Evolutionary conservation across 1,140 invertebrate genomes (phyloP).

Genomic region (Cotesia typhae): DNA sequence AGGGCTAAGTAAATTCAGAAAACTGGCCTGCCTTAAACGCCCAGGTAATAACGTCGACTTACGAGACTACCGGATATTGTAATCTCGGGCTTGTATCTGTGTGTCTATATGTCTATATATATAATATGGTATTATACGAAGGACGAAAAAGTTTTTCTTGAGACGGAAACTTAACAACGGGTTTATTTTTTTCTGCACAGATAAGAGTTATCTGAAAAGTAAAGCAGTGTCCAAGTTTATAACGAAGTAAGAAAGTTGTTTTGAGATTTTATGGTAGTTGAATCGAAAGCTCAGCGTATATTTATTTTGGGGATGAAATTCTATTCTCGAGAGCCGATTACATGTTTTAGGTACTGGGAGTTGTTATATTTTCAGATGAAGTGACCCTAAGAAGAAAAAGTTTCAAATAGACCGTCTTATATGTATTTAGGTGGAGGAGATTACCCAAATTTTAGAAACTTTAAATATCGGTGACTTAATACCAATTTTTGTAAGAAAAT

Average conservation of each 20-base stretch:
- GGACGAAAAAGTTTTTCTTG: slow-evolving; percentile 13
- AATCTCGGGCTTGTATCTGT: background rate
- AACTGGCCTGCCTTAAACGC: too few relatives aligned
- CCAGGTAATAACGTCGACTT: slow-evolving; percentile 35
- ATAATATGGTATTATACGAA: background rate
- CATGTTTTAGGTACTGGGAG: too few relatives aligned
- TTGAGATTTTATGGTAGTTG: background rate
- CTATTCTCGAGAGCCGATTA: too few relatives aligned
- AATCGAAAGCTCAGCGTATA: background rate
- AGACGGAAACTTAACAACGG: slow-evolving; percentile 11
- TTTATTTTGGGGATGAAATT: background rate
- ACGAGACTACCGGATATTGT: slow-evolving; percentile 6
- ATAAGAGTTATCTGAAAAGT: slow-evolving; percentile 9
- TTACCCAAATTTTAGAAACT: too few relatives aligned
- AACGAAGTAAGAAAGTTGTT: slow-evolving; percentile 8
- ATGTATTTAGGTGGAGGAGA: too few relatives aligned
- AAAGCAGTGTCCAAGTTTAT: slow-evolving; percentile 13
- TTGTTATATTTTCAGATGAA: too few relatives aligned
- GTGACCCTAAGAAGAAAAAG: too few relatives aligned
- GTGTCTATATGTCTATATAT: background rate
- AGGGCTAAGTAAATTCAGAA: too few relatives aligned
- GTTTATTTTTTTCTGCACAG: background rate
- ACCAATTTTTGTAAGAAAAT: too few relatives aligned
- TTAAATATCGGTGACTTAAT: too few relatives aligned
- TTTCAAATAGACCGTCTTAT: too few relatives aligned